These are phyloP conservation scores for Plecturocebus donacophilus DNA, from an alignment of 2,113 vertebrate species.

Conservation along the genomic window DNA sequence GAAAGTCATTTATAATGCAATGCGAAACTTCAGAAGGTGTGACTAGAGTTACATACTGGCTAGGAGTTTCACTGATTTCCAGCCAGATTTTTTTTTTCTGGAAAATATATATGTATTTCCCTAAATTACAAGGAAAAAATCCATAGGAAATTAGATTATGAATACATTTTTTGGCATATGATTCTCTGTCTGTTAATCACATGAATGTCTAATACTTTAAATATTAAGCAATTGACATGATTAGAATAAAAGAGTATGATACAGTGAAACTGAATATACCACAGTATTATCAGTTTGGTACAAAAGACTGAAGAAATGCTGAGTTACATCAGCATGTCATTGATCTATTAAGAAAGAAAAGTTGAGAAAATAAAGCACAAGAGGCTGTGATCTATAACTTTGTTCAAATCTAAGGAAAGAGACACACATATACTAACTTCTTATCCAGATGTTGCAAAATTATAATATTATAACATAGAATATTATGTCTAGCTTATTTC, in stretches of 20 bases:
- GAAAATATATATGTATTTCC: not conserved
- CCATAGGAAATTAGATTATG: not conserved
- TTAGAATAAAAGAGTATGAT: not conserved
- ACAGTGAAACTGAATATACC: not conserved
- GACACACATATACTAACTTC: not conserved
- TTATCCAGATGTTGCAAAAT: conserved; percentile 47
- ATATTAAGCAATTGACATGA: not conserved
- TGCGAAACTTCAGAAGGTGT: not conserved
- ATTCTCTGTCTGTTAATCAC: not conserved
- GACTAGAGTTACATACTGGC: not conserved
- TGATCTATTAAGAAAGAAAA: not conserved
- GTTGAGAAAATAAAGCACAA: not conserved
- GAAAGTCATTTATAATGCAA: not conserved
- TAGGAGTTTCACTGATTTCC: not conserved
- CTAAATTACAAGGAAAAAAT: not conserved
- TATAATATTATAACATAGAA: conserved; percentile 51
- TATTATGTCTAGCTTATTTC: conserved; percentile 66
- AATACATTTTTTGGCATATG: not conserved
- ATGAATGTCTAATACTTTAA: not conserved
- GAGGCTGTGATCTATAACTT: not conserved
- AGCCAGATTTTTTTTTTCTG: not conserved
- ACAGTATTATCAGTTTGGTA: not conserved
- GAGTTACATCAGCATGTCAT: not conserved
- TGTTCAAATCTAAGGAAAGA: not conserved
- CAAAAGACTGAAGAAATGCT: not conserved